Conservation (phyloP, 2,888 invertebrate genomes). For the Hermodice carunculata region DNA sequence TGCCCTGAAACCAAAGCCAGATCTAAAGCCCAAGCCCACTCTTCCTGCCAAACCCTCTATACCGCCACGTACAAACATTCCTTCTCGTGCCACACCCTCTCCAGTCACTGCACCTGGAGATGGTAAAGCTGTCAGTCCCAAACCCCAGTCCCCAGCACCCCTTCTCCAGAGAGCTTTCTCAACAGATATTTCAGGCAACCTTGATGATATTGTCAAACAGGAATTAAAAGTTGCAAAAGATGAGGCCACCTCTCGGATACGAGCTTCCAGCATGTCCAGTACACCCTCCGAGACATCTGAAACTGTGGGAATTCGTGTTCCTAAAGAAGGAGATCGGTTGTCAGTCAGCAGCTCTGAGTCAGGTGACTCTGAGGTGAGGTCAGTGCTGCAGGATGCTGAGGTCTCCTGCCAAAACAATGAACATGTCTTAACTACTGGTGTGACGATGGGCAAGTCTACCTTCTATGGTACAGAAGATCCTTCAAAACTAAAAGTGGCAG, state of each 20-base stretch:
- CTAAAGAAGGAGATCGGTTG: no score
- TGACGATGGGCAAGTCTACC: not conserved
- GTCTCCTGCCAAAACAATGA: no score
- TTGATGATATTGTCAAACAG: conserved; percentile 43
- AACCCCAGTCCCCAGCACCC: not conserved
- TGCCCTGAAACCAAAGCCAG: conserved; percentile 46
- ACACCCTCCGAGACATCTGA: no score
- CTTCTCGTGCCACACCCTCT: not conserved
- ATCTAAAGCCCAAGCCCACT: not conserved
- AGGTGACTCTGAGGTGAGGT: not conserved
- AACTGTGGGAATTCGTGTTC: no score
- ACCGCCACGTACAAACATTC: not conserved
- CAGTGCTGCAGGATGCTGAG: not conserved
- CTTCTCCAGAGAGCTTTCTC: not conserved
- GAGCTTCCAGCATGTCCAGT: no score
- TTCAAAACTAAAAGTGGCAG: no score
- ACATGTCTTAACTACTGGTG: not conserved
- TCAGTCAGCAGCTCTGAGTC: not conserved
- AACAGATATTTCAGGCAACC: not conserved
- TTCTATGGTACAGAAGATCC: not conserved
- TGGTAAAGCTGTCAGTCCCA: not conserved
- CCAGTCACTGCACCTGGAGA: not conserved
- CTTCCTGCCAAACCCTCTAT: not conserved
- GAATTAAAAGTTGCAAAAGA: conserved; percentile 43
- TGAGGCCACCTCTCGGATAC: no score